Base-by-base conservation (phyloP, 2,888 invertebrate species). In the Caenorhabditis afra region DNA sequence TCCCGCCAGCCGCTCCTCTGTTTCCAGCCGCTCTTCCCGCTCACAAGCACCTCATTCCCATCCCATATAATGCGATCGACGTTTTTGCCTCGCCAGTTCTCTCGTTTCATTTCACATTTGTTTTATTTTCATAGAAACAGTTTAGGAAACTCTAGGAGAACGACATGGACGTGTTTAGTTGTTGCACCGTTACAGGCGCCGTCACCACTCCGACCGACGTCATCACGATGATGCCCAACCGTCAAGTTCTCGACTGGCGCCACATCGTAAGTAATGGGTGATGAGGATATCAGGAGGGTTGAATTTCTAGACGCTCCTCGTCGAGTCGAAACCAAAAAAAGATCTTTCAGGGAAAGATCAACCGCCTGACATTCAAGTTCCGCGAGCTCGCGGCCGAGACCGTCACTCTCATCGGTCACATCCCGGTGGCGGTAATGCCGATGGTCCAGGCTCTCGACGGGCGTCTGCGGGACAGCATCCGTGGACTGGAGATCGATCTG, bases 381-480 rank as follows among this genome's bases (percentile, higher is more conserved):
- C 73, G 73, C 20, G 73, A 73, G 55, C 44, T 73, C 2, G 64
- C 73, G 14, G 64, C 64, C 14, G 64, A 50, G 14, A 73, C 64
- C 10, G 12, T 22, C 2, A 11, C 2, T 1, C 44, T 50, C 0
- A 16, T 73, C n/a, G 73, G 73, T 8, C n/a, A 50, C 4, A 18
- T 73, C 8, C 57, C 50, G 14, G 55, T 23, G 14, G 18, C 53
- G 5, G 41, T 73, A 0, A 20, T 73, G 3, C 18, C 35, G 0
- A 20, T 57, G 16, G 47, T 73, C 44, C 64, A 64, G 11, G n/a
- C 29, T 18, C 64, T 73, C 16, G 64, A 49, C 12, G 23, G 7
- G 49, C 50, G 22, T 23, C 23, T 5, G 29, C 64, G 12, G 29
- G 58, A 64, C 14, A 16, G 18, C 22, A 23, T 73, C 10, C 3